Percentiles rank a stretch among this genome's conserved stretches.
These are phyloP conservation scores for Hydroisotoma schaefferi DNA, from an alignment of 2,888 invertebrate genomes.

Conservation along the genomic window DNA sequence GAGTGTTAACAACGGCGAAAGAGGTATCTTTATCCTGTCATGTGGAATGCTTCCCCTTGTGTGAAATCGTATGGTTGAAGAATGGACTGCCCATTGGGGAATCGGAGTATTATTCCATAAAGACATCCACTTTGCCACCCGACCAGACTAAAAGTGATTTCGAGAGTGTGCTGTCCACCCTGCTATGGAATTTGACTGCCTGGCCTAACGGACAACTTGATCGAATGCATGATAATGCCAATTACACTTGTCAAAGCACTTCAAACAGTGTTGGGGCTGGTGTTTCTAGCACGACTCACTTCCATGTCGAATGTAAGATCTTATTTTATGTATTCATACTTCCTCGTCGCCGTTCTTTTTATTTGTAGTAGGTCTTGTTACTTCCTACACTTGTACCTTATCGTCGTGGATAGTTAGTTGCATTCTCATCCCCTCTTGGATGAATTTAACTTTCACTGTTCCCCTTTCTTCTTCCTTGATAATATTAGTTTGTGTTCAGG, in stretches of 20 bases:
- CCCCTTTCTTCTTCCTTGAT: too few species aligned
- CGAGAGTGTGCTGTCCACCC: conserved; percentile 79
- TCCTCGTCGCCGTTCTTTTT: too few species aligned
- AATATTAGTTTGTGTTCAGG: too few species aligned
- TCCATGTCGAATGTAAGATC: conserved; percentile 84
- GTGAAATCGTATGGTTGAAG: conserved; percentile 79
- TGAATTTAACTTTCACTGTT: too few species aligned
- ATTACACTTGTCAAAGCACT: conserved; percentile 79
- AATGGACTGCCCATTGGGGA: conserved; percentile 66
- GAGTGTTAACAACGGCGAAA: conserved; percentile 58
- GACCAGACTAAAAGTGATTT: conserved; percentile 79
- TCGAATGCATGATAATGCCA: conserved; percentile 70
- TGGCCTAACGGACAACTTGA: conserved; percentile 77
- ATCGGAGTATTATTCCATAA: conserved; percentile 60
- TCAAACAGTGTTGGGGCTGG: conserved; percentile 72
- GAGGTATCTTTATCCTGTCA: conserved; percentile 71
- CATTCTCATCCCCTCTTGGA: too few species aligned
- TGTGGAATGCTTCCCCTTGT: conserved; percentile 78
- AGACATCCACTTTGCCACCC: conserved; percentile 65
- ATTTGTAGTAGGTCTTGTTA: too few species aligned
- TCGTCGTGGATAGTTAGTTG: too few species aligned
- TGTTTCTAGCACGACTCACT: conserved; percentile 76
- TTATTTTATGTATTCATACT: conserved; percentile 1
- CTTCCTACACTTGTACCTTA: too few species aligned
- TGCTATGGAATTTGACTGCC: conserved; percentile 82